Conservation (phyloP, 2,113 vertebrate species). For the Poecilia latipinna region DNA sequence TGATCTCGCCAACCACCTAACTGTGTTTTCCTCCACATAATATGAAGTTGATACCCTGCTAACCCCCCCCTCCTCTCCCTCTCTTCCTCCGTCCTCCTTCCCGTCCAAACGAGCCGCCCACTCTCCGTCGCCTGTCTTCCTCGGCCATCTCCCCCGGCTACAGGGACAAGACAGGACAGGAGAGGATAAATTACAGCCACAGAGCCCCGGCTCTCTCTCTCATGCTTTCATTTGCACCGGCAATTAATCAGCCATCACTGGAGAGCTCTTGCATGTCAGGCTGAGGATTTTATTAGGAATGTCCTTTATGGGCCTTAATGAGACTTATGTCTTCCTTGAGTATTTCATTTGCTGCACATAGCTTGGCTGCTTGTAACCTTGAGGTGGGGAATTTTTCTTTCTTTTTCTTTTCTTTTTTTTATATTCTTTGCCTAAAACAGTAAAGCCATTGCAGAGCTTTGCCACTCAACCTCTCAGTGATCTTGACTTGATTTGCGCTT, state of each 20-base stretch:
- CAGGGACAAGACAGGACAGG: conserved; percentile 73
- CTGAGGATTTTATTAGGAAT: conserved; percentile 82
- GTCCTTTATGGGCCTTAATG: conserved; percentile 83
- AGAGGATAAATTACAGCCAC: conserved; percentile 79
- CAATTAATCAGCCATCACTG: conserved; percentile 85
- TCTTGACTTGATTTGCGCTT: conserved; percentile 62
- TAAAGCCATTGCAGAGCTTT: conserved; percentile 56
- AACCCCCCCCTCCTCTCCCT: neutral
- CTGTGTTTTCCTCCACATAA: conserved; percentile 58
- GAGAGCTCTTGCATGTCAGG: conserved; percentile 80
- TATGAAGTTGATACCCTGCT: conserved; percentile 31
- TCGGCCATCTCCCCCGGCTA: conserved; percentile 72
- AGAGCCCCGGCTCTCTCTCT: conserved; percentile 68
- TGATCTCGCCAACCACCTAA: conserved; percentile 56
- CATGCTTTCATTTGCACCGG: conserved; percentile 80
- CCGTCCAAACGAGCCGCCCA: conserved; percentile 37
- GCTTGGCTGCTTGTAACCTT: conserved; percentile 75
- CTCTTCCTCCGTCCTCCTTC: neutral
- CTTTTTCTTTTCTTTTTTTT: conserved; percentile 5
- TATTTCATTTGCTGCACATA: conserved; percentile 80
- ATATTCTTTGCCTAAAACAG: conserved; percentile 34
- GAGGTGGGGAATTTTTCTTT: conserved; percentile 61
- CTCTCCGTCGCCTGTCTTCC: conserved; percentile 58
- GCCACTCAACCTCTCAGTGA: conserved; percentile 62
- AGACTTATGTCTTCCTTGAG: conserved; percentile 84